phyloP scores from a whole-genome alignment of 1,140 invertebrate genomes.

The Caenorhabditis inopinata region DNA sequence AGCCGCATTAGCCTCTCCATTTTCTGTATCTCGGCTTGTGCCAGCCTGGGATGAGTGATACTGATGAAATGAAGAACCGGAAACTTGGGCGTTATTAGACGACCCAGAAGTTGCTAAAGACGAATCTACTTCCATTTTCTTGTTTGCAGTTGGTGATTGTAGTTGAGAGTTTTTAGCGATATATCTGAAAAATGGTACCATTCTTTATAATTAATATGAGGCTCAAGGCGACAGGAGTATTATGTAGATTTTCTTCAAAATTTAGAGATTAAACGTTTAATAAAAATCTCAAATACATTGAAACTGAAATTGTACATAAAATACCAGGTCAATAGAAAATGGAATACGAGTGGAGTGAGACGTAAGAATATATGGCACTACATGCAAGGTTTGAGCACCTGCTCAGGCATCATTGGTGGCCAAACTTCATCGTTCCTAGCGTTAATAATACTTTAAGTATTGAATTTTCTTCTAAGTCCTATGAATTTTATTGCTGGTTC shows the following conservation, averaged over 20 bases:
- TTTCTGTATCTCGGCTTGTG: background rate
- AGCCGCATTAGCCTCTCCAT: background rate
- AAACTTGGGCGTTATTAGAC: background rate
- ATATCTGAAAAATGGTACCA: slow-evolving; percentile 2
- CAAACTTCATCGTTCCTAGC: background rate
- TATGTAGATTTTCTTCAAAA: too few species aligned
- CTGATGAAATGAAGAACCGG: background rate
- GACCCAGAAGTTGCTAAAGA: background rate
- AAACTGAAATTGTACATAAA: too few species aligned
- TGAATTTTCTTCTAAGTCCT: too few species aligned
- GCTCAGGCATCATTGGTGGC: background rate
- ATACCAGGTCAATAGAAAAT: background rate
- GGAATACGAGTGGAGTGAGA: background rate
- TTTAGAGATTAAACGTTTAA: too few species aligned
- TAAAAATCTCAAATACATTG: too few species aligned
- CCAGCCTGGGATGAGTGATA: slow-evolving; percentile 16
- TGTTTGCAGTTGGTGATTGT: slow-evolving; percentile 38
- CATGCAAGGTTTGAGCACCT: slow-evolving; percentile 20
- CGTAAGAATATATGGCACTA: background rate
- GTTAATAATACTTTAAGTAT: too few species aligned
- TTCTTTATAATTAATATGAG: too few species aligned
- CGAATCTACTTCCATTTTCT: slow-evolving; percentile 40
- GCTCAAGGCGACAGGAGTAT: too few species aligned
- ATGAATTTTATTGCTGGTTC: too few species aligned
- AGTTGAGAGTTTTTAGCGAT: slow-evolving; percentile 50